Evolutionary conservation across 1,140 invertebrate genomes (phyloP), one percentile per base, ranked within the genome.

Genomic region (Drosophila ironensis): DNA sequence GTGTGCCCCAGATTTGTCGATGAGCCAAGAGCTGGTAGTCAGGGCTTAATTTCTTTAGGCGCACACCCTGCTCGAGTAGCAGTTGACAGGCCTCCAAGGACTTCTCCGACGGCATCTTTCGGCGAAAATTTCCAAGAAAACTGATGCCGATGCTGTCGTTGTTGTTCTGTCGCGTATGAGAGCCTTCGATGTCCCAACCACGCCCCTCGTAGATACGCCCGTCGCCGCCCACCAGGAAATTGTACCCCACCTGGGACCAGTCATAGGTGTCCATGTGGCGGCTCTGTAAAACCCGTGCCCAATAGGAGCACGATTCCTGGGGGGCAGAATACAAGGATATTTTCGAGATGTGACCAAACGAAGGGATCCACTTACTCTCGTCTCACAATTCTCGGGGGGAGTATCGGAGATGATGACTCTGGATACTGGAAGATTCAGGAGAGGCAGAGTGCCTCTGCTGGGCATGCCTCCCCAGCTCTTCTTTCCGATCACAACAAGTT

Each of bases 111-210:
- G 90, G 92, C 19, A 92, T 91, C 67, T 92, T 91, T 17, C 91
- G n/a, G n/a, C n/a, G 92, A 63, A 92, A 95, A 2, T 91, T 92
- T 0, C 95, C 95, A 48, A 96, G 93, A 47, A 95, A 93, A 2
- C 92, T 93, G 33, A 95, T 93, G 24, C 93, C 94, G 30, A 93
- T 89, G 40, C 92, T 91, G 12, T 82, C 89, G 5, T 57, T 46
- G 69, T 94, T 94, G 66, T 92, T 92, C 2, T 81, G 68, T 0
- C 74, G 66, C 0, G 92, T 91, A 67, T 94, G 93, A 1, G 93
- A 91, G 0, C 93, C 93, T 8, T 90, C 76, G 2, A 52, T 56
- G n/a, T 91, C 89, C 92, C 93, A 94, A 12, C 93, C 93, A 30
- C 93, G 89, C 0, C 92, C 93, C 74, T 92, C 91, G 70, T 93